Percentiles rank a stretch among this genome's conserved stretches.
These are phyloP conservation scores for Diphyllodes magnificus DNA, from an alignment of 2,113 vertebrate genomes.

Conservation along the genomic window DNA sequence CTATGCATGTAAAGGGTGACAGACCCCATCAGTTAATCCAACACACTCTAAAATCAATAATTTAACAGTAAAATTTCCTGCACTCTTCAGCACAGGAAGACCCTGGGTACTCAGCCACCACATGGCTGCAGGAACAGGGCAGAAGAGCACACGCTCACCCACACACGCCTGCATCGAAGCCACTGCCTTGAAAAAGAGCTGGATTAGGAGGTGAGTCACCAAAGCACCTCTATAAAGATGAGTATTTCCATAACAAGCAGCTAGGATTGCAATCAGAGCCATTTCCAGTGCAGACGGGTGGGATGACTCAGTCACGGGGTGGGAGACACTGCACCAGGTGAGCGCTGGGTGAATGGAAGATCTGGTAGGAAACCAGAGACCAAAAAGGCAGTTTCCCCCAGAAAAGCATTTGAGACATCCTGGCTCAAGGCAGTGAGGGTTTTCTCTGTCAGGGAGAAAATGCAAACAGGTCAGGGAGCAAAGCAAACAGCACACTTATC, in stretches of 20 bases:
- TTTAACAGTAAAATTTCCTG: not conserved
- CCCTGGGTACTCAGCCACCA: not conserved
- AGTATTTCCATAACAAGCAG: not conserved
- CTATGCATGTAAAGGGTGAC: rapidly evolving
- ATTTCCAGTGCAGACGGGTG: not conserved
- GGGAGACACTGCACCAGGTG: rapidly evolving
- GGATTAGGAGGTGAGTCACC: not conserved
- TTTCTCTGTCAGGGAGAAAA: not conserved
- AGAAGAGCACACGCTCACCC: rapidly evolving
- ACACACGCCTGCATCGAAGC: not conserved
- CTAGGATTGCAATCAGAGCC: not conserved
- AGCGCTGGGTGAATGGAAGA: not conserved
- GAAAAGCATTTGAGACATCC: not conserved
- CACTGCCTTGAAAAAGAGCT: not conserved
- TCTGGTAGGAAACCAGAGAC: not conserved
- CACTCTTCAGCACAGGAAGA: not conserved
- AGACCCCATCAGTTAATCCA: not conserved
- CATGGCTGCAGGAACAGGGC: not conserved
- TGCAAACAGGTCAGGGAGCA: not conserved
- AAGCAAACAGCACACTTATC: not conserved
- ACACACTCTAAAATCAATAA: not conserved
- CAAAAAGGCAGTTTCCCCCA: not conserved
- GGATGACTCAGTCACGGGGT: not conserved
- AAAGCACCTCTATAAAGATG: not conserved
- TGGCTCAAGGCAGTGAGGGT: not conserved